Conservation (phyloP, 1,140 invertebrate species). For the Cotesia glomerata region DNA sequence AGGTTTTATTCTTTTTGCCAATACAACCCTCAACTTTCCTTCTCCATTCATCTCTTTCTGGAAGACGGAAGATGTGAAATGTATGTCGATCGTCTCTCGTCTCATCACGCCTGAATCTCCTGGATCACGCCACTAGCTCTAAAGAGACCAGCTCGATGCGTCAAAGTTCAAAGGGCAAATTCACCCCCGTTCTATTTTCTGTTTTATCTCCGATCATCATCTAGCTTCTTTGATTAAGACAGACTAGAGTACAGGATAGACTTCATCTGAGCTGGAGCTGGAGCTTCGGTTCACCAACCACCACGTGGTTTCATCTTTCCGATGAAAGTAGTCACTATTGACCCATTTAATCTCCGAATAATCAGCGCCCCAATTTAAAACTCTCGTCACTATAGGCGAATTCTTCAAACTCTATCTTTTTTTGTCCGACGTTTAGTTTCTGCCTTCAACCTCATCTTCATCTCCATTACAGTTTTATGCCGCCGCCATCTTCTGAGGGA, state of each 20-base stretch:
- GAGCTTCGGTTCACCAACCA: not conserved
- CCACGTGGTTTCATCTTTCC: no score
- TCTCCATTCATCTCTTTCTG: not conserved
- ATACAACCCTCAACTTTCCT: not conserved
- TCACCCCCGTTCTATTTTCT: not conserved
- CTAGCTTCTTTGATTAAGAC: slow-evolving; percentile 34
- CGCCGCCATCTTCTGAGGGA: slow-evolving; percentile 10
- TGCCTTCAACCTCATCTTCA: no score
- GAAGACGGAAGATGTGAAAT: no score
- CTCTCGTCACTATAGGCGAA: no score
- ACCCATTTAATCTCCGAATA: slow-evolving; percentile 22
- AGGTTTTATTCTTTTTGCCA: not conserved
- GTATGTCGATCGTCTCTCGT: not conserved
- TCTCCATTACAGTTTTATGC: no score
- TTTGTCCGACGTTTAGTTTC: no score
- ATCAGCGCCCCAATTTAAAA: slow-evolving; percentile 12
- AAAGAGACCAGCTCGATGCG: slow-evolving; percentile 9
- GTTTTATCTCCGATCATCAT: not conserved
- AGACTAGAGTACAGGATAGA: slow-evolving; percentile 11
- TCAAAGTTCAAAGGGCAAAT: slow-evolving; percentile 34
- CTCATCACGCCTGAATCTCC: not conserved
- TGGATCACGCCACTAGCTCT: slow-evolving; percentile 11
- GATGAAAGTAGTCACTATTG: slow-evolving; percentile 18
- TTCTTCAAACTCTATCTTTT: no score
- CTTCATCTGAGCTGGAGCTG: slow-evolving; percentile 13